Base-by-base conservation (phyloP, 2,888 invertebrate species). In the Fabriciana adippe region DNA sequence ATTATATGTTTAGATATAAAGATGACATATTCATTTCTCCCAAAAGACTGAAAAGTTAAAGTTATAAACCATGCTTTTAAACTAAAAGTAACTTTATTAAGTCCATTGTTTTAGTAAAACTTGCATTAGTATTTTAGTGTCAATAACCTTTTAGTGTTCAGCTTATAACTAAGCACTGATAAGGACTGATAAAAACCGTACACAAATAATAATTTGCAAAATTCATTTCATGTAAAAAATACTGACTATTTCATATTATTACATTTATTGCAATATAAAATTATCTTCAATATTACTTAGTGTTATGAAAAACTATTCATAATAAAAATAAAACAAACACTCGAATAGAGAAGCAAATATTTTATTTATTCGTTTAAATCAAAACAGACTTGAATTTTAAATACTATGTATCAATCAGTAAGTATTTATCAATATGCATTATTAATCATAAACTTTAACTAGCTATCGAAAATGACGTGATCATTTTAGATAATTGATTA, bases 101-200 rank as follows among this genome's bases (percentile, higher is more conserved):
- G 16, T 21, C 45, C 13, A 56, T 41, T 57, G 31, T 63, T 67
- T 1, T 15, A 48, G 18, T 15, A 51, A 67, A 47, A 11, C 18
- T 15, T 61, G n/a, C 14, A 48, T 59, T 59, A 59, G 11, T 47
- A 16, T 57, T 26, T 14, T 59, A n/a, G 31, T 16, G 66, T 66
- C 51, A 66, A 66, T 51, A 56, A 66, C 61, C 61, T 72, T 53
- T 53, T 54, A 51, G 51, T 31, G 59, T 16, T 53, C 47, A 59
- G 31, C n/a, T 65, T 59, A 55, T 64, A 55, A 55, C 59, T 59
- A 59, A 59, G 26, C 1, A 26, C n/a, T 26, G 59, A 59, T 59
- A 59, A 59, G 26, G 48, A 16, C 13, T 26, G 59, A 59, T 59
- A 59, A 48, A 26, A 47, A 15, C 59, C 2, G 26, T 5, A 59